phyloP scores from a whole-genome alignment of 2,113 vertebrate species.

The Nannospalax galili region DNA sequence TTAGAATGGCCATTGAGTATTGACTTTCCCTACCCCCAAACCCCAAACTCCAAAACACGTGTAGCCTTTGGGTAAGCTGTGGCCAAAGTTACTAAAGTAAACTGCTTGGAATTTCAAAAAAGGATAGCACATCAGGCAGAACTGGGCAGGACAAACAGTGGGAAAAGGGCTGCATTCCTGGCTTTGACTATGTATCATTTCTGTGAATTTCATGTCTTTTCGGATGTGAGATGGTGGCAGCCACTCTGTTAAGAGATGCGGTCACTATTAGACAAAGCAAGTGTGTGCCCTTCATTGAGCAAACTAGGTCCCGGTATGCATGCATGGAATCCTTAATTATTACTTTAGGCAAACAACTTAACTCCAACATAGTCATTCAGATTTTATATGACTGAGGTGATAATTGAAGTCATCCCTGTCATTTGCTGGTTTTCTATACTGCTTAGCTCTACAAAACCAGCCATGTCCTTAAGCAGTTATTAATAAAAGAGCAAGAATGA shows the following conservation, averaged over 20 bases:
- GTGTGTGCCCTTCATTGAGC: neutral
- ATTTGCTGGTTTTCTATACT: neutral
- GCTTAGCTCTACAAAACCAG: neutral
- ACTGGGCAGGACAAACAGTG: neutral
- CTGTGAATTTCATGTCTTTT: neutral
- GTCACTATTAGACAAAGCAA: neutral
- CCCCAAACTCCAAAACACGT: neutral
- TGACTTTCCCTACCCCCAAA: neutral
- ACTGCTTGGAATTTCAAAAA: neutral
- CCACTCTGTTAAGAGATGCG: neutral
- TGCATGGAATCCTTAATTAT: neutral
- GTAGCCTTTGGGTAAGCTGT: neutral
- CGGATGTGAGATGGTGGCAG: neutral
- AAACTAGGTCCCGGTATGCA: neutral
- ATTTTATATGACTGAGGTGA: too few species aligned
- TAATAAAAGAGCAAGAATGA: neutral
- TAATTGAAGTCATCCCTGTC: neutral
- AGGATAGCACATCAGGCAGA: neutral
- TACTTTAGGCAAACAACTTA: too few species aligned
- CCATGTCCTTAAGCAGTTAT: too few species aligned
- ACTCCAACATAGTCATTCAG: too few species aligned
- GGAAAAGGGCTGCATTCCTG: neutral
- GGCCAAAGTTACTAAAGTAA: neutral
- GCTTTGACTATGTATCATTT: neutral
- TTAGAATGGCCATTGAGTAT: neutral